Conservation (phyloP, 2,888 invertebrate genomes). For the Glyphotaelius pellucidus region DNA sequence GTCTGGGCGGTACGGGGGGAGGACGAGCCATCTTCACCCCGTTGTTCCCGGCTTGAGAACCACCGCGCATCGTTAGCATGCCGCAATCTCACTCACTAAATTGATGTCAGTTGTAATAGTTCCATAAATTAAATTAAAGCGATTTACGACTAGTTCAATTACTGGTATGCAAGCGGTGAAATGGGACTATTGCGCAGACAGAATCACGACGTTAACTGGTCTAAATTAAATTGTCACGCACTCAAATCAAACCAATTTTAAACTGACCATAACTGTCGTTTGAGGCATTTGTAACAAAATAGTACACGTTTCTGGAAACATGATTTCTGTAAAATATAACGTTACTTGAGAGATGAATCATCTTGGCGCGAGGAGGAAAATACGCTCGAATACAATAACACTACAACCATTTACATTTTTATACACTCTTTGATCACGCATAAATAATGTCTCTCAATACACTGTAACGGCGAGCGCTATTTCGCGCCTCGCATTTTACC, state of each 20-base stretch:
- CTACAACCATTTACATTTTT: slow-evolving; percentile 19
- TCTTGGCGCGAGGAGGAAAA: slow-evolving; percentile 15
- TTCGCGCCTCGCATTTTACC: slow-evolving; percentile 42
- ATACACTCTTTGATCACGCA: slow-evolving; percentile 10
- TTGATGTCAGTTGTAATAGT: slow-evolving; percentile 59
- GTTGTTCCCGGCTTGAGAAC: slow-evolving; percentile 61
- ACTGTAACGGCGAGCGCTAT: slow-evolving; percentile 14
- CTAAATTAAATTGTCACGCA: slow-evolving; percentile 36
- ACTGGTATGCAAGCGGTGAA: slow-evolving; percentile 37
- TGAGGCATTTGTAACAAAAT: not conserved
- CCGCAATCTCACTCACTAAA: slow-evolving; percentile 51
- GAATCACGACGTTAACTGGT: slow-evolving; percentile 24
- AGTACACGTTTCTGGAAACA: not conserved
- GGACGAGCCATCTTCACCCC: slow-evolving; percentile 76
- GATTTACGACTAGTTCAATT: slow-evolving; percentile 51
- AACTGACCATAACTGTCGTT: not conserved
- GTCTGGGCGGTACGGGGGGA: slow-evolving; percentile 90
- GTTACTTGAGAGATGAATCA: slow-evolving; percentile 27
- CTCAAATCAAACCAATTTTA: slow-evolving; percentile 7
- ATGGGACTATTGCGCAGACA: slow-evolving; percentile 10
- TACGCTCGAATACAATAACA: not conserved
- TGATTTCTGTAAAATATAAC: not conserved
- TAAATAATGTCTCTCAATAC: not conserved
- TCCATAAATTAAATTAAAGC: slow-evolving; percentile 63
- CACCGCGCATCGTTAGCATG: slow-evolving; percentile 65